Percentiles rank a stretch among this genome's conserved stretches.
phyloP scores from a whole-genome alignment of 2,888 invertebrate species.

The Tetragonisca angustula region DNA sequence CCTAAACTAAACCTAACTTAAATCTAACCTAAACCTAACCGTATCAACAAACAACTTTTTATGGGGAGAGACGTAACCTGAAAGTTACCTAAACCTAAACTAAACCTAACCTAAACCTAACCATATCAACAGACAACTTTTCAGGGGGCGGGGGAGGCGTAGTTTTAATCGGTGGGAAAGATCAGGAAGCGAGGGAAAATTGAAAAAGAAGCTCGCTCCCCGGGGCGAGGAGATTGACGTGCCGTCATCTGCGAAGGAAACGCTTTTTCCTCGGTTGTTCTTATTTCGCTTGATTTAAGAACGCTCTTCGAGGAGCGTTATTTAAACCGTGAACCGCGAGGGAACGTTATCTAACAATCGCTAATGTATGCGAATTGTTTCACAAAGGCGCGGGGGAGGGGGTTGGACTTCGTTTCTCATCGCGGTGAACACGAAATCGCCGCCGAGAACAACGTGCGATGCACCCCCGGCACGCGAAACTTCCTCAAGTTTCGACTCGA shows the following conservation, averaged over 20 bases:
- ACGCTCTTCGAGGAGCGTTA: constrained; percentile 31
- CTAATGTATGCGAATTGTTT: constrained; percentile 30
- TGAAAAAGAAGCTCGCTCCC: not conserved
- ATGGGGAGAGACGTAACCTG: too few relatives aligned
- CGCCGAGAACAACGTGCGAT: constrained; percentile 28
- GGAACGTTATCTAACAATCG: constrained; percentile 50
- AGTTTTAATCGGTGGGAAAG: not conserved
- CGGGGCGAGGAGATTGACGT: not conserved
- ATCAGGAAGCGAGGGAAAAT: not conserved
- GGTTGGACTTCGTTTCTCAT: not conserved
- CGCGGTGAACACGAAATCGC: constrained; percentile 18
- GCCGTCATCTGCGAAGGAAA: not conserved
- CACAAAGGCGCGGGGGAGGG: not conserved
- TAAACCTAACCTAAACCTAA: too few relatives aligned
- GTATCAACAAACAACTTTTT: too few relatives aligned
- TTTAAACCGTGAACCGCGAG: constrained; percentile 44
- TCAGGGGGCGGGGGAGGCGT: not conserved
- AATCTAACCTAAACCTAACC: too few relatives aligned
- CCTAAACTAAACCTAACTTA: too few relatives aligned
- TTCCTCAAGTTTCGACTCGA: not conserved
- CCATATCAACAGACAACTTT: too few relatives aligned
- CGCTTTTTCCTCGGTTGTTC: constrained; percentile 14
- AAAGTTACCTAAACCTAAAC: too few relatives aligned
- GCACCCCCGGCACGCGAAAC: constrained; percentile 45
- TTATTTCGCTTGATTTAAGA: constrained; percentile 50